These are phyloP conservation scores for Bombus sibiricus DNA, from an alignment of 1,140 invertebrate species.

Conservation along the genomic window DNA sequence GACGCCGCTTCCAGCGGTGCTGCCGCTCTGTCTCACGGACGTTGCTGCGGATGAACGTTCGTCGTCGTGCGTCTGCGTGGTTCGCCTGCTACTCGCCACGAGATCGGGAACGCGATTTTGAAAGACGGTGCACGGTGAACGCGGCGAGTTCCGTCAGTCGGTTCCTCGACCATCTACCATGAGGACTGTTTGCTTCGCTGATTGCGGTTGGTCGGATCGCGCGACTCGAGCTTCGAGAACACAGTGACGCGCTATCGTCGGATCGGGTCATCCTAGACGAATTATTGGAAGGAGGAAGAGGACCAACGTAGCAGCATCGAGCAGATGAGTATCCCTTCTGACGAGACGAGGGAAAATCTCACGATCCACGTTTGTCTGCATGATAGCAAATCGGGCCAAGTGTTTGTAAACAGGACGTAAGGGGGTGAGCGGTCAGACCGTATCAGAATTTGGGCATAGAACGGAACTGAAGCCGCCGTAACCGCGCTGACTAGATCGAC, in stretches of 20 bases:
- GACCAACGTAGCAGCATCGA: background rate
- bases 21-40: background rate
- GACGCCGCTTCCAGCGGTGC: background rate
- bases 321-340: constrained; percentile 63
- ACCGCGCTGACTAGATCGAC: background rate
- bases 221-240: background rate
- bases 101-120: background rate
- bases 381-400: background rate
- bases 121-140: background rate
- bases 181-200: background rate
- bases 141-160: background rate
- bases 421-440: constrained; percentile 14
- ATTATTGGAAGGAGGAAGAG: background rate
- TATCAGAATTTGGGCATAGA: constrained; percentile 31
- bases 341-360: background rate
- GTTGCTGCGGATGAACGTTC: background rate
- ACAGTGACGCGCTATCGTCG: background rate
- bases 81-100: background rate
- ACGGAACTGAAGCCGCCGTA: constrained; percentile 37
- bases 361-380: background rate
- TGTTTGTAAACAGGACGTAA: background rate
- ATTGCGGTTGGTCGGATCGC: background rate
- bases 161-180: background rate
- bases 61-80: constrained; percentile 12
- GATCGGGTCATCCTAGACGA: background rate